Conservation (phyloP, 2,113 vertebrate species). For the Sturnira hondurensis region DNA sequence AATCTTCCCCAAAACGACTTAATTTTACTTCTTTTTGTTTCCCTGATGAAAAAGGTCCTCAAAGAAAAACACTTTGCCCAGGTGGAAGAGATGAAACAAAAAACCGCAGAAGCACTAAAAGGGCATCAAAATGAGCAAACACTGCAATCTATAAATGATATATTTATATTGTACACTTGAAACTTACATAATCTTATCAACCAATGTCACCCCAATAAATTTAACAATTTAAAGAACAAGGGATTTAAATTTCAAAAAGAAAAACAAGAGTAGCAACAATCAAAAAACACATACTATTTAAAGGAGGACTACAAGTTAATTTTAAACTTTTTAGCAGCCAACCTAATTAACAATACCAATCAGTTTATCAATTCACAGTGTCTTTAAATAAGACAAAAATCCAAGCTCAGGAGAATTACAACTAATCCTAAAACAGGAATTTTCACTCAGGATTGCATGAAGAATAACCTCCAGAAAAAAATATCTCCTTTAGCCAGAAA, state of each 20-base stretch:
- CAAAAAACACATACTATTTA: slow-evolving; percentile 11
- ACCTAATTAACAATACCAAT: background rate
- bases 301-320: background rate
- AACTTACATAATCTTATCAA: background rate
- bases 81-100: no score
- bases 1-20: no score
- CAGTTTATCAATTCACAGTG: background rate
- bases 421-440: background rate
- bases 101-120: no score
- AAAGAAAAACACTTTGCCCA: no score
- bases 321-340: background rate
- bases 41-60: no score
- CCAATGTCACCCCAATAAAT: background rate
- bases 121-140: background rate
- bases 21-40: no score
- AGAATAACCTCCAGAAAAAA: background rate
- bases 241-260: background rate
- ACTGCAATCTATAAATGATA: background rate
- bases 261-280: background rate
- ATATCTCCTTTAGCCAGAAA: background rate
- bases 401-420: background rate
- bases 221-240: background rate
- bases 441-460: background rate
- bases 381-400: slow-evolving; percentile 23
- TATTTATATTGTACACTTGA: background rate